Evolutionary conservation across 2,888 invertebrate species (phyloP), one percentile per base, ranked within the genome.

Genomic region (Thyatira batis): DNA sequence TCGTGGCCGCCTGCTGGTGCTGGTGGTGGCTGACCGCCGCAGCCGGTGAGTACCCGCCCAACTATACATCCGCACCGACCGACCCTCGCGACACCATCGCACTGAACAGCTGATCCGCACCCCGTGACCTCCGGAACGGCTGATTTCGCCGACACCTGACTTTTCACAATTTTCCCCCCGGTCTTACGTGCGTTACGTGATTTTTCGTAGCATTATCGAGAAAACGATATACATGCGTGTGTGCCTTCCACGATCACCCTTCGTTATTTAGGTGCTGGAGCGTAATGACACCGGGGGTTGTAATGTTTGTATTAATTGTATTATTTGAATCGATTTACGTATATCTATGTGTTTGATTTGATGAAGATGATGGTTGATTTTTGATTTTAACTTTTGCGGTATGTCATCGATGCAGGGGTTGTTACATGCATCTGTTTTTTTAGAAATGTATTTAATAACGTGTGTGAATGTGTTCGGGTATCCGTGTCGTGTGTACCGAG

Each of bases 21-120:
- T 89, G 89, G 88, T 92, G 91, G 91, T 92, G 91, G 92, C 89
- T 92, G 84, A 85, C 85, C 74, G 79, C 84, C 79, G 86, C 91
- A 87, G 88, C 90, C 91, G 92, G 92, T 92, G 76, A 92, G 92
- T 92, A 85, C 82, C 17, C 51, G 48, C 51, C 50, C 54, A 53
- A 48, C 51, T 54, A 51, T 45, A 50, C 55, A 48, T 57, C 44
- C 55, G 54, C 39, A 51, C 49, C 25, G 46, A 39, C 45, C 46
- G 20, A 49, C 49, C 21, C 20, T 17, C n/a, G 20, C 25, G 8
- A 44, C 51, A 9, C 20, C 9, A 21, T 20, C 53, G 52, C 55
- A 44, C 65, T n/a, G 70, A 83, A 77, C 89, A 89, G 87, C 88
- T 87, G 87, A 80, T 87, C 63, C 66, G 51, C 55, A 65, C 63